Evolutionary conservation across 2,113 vertebrate species (phyloP).

Genomic region (Gadus chalcogrammus): DNA sequence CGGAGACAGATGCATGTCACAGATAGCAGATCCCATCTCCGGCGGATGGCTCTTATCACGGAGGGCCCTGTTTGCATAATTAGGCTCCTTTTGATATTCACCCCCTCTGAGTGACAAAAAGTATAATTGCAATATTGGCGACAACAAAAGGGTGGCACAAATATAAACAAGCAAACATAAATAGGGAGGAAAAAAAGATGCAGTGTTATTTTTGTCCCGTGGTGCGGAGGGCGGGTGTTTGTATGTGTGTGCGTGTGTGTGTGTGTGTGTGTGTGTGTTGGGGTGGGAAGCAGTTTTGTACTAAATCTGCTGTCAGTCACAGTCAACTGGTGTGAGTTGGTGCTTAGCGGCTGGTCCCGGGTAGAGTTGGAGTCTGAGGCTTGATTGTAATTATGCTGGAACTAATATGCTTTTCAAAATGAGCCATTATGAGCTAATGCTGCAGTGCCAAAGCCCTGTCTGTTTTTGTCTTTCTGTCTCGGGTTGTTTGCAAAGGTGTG

Average conservation of each 20-base stretch:
- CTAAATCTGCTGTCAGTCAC: slow-evolving; percentile 77
- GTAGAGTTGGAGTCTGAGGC: slow-evolving; percentile 73
- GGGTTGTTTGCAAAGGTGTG: slow-evolving; percentile 74
- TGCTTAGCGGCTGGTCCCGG: slow-evolving; percentile 72
- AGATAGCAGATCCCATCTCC: slow-evolving; percentile 79
- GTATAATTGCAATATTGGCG: slow-evolving; percentile 73
- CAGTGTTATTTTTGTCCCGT: slow-evolving; percentile 75
- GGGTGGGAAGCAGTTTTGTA: slow-evolving; percentile 41
- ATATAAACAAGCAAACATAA: slow-evolving; percentile 77
- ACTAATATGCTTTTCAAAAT: slow-evolving; percentile 83
- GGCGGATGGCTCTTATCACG: slow-evolving; percentile 67
- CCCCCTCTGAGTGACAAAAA: slow-evolving; percentile 75
- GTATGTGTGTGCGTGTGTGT: no score
- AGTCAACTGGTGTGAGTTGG: slow-evolving; percentile 77
- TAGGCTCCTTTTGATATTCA: slow-evolving; percentile 70
- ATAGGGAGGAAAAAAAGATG: slow-evolving; percentile 70
- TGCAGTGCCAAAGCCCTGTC: slow-evolving; percentile 72
- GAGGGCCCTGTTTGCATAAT: slow-evolving; percentile 71
- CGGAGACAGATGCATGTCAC: slow-evolving; percentile 79
- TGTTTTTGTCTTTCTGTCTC: slow-evolving; percentile 74
- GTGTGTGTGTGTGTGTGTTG: background rate
- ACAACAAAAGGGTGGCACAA: slow-evolving; percentile 73
- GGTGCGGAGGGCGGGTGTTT: slow-evolving; percentile 27
- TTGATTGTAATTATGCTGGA: slow-evolving; percentile 82
- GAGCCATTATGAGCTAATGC: slow-evolving; percentile 82